Evolutionary conservation across 2,888 invertebrate genomes (phyloP).

Genomic region (Molorchus minor): DNA sequence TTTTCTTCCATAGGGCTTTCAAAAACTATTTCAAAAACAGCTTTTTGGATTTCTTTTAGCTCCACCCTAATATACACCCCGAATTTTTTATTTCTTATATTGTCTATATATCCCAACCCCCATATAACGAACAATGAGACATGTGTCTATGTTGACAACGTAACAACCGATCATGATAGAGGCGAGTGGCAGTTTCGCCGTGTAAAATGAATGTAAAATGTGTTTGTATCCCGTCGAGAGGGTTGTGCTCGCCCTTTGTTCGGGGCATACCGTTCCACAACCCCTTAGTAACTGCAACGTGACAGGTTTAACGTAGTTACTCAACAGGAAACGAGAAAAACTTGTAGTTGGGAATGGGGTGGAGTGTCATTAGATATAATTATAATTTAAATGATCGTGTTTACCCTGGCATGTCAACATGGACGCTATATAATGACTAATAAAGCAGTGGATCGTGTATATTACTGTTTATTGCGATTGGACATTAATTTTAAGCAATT

Average conservation of each 20-base stretch:
- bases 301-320: slow-evolving; percentile 18
- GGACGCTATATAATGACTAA: no score
- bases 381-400: slow-evolving; percentile 10
- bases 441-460: no score
- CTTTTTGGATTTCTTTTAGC: no score
- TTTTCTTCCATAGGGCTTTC: no score
- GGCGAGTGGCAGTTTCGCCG: slow-evolving; percentile 53
- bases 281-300: slow-evolving; percentile 14
- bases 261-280: no score
- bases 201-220: slow-evolving; percentile 53
- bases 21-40: no score
- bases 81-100: no score
- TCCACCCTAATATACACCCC: no score
- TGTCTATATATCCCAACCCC: no score
- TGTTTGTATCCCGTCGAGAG: slow-evolving; percentile 44
- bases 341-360: slow-evolving; percentile 16
- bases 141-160: slow-evolving; percentile 42
- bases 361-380: slow-evolving; percentile 23
- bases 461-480: no score
- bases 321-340: slow-evolving; percentile 29
- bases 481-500: no score
- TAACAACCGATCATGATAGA: slow-evolving; percentile 41
- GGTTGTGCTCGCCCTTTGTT: slow-evolving; percentile 43
- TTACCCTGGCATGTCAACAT: slow-evolving; percentile 6
- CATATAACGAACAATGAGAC: no score